phyloP scores from a whole-genome alignment of 2,113 vertebrate species.

The Odontophorus gujanensis region DNA sequence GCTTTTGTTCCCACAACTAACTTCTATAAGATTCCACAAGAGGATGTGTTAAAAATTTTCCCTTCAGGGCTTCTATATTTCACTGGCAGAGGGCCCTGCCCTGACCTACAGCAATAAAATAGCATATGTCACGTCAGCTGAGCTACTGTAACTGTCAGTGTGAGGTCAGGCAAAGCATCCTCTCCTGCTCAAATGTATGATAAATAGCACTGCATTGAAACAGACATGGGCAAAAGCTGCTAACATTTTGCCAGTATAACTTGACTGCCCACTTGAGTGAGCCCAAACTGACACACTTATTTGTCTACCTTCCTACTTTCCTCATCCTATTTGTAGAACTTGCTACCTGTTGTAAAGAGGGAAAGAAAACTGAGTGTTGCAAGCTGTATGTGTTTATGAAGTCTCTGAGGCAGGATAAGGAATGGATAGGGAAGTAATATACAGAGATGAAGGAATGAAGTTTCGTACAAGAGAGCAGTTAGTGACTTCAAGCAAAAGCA shows the following conservation, averaged over 20 bases:
- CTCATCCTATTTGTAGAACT: background rate
- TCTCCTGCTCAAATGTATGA: background rate
- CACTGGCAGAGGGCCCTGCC: background rate
- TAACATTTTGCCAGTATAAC: background rate
- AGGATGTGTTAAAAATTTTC: background rate
- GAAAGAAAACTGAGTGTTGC: background rate
- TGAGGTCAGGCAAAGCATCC: background rate
- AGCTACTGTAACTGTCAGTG: background rate
- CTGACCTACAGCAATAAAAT: background rate
- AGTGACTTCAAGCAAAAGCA: background rate
- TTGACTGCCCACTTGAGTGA: background rate
- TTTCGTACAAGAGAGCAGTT: background rate
- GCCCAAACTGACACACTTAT: background rate
- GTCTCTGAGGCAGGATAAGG: background rate
- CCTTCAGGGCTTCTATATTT: background rate
- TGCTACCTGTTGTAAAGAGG: background rate
- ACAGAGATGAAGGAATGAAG: background rate
- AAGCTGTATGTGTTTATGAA: background rate
- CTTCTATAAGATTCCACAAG: background rate
- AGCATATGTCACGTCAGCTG: accelerated
- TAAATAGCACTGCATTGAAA: background rate
- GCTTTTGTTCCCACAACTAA: background rate
- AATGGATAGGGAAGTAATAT: background rate
- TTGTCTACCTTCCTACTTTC: background rate
- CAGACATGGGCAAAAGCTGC: background rate